Base-by-base conservation (phyloP, 2,888 invertebrate species). In the Boloria selene region DNA sequence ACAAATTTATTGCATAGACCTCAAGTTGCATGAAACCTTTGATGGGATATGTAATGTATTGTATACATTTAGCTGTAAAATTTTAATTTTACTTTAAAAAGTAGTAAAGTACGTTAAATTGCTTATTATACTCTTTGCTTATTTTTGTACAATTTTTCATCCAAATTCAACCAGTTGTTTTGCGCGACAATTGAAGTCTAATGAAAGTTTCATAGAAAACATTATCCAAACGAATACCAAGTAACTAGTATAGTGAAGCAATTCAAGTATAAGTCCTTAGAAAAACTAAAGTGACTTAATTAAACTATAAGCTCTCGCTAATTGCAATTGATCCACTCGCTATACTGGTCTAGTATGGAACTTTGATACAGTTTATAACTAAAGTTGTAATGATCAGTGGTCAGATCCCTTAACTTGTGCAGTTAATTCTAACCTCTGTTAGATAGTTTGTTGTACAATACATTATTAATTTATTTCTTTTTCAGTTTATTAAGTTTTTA, bases 1-100 rank as follows among this genome's bases (percentile, higher is more conserved):
- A 61, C 52, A 45, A 61, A 69, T 69, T 69, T 69, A 69, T 69
- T 54, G 63, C 45, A 59, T 45, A 60, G 42, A 45, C 68, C 52
- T 63, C 47, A 55, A 38, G 55, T 44, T 63, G 69, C 65, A 69
- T 64, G 51, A 61, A 45, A 55, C 63, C 59, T 38, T 45, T 64
- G 59, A 54, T 44, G 13, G 44, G 58, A 47, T 14, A 64, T 60
- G 47, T 42, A 44, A 63, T 47, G n/a, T 64, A 60, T 60, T 63
- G 50, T 1, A 31, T 26, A 31, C 22, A n/a, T 22, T 7, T 31
- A 13, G 26, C n/a, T 53, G 31, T 26, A 31, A 13, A 22, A 13
- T n/a, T 16, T 22, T n/a, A n/a, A 3, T 52, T 52, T n/a, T 4
- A 1, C 5, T 22, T n/a, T 26, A 17, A 50, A 5, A 4, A 50